phyloP scores from a whole-genome alignment of 2,888 invertebrate genomes.

The Quadriops clusia region DNA sequence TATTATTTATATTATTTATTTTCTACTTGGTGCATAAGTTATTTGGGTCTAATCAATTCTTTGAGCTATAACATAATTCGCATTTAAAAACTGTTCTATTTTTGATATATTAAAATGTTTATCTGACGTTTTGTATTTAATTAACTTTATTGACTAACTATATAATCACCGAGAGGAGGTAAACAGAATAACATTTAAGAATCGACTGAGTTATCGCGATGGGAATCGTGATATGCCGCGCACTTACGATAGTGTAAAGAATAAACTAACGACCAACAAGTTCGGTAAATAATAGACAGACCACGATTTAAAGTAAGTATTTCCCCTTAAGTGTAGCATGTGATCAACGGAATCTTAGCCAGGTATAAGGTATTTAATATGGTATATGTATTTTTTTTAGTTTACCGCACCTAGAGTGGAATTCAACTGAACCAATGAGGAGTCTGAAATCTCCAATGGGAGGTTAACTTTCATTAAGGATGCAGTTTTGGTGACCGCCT shows the following conservation, averaged over 20 bases:
- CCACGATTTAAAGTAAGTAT: slow-evolving; percentile 26
- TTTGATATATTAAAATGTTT: no score
- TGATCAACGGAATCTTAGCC: slow-evolving; percentile 24
- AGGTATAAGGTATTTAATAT: slow-evolving; percentile 22
- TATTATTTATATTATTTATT: no score
- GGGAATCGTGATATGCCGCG: slow-evolving; percentile 13
- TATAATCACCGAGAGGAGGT: no score
- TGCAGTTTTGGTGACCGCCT: slow-evolving; percentile 33
- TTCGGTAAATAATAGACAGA: slow-evolving; percentile 23
- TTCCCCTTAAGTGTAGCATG: slow-evolving; percentile 18
- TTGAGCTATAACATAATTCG: no score
- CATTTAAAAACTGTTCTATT: no score
- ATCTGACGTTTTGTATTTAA: no score
- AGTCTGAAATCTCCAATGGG: slow-evolving; percentile 19
- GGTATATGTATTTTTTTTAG: slow-evolving; percentile 18
- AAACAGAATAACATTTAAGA: no score
- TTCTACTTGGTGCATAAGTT: no score
- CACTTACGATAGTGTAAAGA: slow-evolving; percentile 11
- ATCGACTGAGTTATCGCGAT: no score
- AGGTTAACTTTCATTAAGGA: slow-evolving; percentile 32
- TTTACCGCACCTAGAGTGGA: slow-evolving; percentile 19
- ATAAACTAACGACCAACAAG: slow-evolving; percentile 23
- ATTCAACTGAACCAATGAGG: slow-evolving; percentile 30
- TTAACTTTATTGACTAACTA: no score
- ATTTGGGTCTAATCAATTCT: no score